A percentile compares a stretch with the other conserved stretches of the same genome.
phyloP scores from a whole-genome alignment of 2,797 vertebrate species.

The Mastacembelus armatus region DNA sequence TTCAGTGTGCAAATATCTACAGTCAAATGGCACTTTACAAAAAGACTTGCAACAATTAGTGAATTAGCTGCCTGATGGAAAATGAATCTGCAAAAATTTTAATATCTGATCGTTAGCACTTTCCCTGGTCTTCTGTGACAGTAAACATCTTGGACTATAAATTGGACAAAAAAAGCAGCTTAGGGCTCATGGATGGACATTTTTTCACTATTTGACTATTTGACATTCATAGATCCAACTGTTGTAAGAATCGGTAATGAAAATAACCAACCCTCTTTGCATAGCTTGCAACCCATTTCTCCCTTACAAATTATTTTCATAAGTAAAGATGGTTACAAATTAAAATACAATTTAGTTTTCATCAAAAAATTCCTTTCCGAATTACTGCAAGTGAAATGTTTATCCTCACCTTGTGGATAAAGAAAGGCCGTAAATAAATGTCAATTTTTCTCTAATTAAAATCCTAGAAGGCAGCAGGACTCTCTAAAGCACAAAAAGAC shows the following conservation, averaged over 20 bases:
- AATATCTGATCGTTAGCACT: not conserved
- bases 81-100: not conserved
- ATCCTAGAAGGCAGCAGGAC: not conserved
- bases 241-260: not conserved
- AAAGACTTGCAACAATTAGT: not conserved
- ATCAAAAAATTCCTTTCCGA: not conserved
- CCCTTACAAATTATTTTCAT: not conserved
- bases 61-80: not conserved
- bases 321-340: not conserved
- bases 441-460: slow-evolving; percentile 38
- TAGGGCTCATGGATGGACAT: not conserved
- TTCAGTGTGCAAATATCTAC: not conserved
- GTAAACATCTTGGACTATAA: not conserved
- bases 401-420: slow-evolving; percentile 8
- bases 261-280: not conserved
- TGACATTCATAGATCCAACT: not conserved
- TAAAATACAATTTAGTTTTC: not conserved
- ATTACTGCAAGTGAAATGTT: not conserved
- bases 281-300: not conserved
- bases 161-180: not conserved
- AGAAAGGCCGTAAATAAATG: slow-evolving; percentile 4
- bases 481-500: no score
- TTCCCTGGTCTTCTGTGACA: not conserved
- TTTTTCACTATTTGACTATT: no score
- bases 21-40: not conserved